phyloP scores from a whole-genome alignment of 2,797 vertebrate species.

The Nyctalus aviator region DNA sequence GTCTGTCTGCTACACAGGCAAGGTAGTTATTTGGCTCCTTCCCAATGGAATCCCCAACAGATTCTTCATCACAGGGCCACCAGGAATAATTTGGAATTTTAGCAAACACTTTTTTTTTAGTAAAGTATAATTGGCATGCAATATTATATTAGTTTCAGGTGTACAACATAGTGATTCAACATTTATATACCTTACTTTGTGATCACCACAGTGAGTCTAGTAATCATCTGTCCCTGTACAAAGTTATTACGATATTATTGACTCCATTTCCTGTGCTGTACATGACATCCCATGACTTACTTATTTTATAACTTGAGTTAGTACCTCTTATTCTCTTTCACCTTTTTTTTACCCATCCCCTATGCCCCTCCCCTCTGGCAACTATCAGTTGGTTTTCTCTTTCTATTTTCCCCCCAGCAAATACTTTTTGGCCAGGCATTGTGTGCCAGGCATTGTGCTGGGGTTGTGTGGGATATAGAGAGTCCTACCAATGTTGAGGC shows the following conservation, averaged over 20 bases:
- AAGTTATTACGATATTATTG: background rate
- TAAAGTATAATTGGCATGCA: background rate
- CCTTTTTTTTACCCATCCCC: background rate
- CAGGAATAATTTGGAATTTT: background rate
- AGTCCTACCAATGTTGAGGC: background rate
- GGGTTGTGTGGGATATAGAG: background rate
- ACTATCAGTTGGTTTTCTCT: background rate
- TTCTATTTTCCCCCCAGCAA: background rate
- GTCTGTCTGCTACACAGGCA: background rate
- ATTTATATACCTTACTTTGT: background rate
- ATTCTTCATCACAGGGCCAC: background rate
- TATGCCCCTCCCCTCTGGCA: background rate
- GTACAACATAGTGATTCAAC: background rate
- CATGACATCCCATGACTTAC: background rate
- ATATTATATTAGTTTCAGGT: constrained; percentile 7
- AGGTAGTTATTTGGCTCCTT: background rate
- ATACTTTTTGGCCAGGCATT: background rate
- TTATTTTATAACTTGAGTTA: background rate
- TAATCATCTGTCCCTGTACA: background rate
- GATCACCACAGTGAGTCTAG: background rate
- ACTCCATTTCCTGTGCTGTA: background rate
- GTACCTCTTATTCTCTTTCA: background rate
- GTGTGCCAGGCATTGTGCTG: background rate
- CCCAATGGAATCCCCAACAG: background rate
- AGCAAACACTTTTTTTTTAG: background rate